These are phyloP conservation scores for Aculops lycopersici DNA, from an alignment of 1,140 invertebrate species.

Conservation along the genomic window DNA sequence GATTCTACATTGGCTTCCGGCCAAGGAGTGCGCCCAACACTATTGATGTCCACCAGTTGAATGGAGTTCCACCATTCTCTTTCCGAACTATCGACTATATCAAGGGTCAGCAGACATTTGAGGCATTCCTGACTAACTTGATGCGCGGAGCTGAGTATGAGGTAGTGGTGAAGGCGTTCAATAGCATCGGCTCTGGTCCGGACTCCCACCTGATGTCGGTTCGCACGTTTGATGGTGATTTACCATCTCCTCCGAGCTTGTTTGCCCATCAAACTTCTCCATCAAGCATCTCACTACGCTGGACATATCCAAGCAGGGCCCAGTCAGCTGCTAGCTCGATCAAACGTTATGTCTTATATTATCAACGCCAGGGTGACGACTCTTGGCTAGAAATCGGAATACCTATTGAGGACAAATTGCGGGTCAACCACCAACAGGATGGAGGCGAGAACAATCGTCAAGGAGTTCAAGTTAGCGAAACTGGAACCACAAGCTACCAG, in stretches of 20 bases:
- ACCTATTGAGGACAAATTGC: neutral
- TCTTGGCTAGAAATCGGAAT: conserved; percentile 5
- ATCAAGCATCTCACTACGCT: conserved; percentile 10
- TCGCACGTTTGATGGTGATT: conserved; percentile 11
- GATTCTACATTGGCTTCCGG: conserved; percentile 22
- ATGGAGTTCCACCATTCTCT: conserved; percentile 1
- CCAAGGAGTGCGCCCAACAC: conserved; percentile 5
- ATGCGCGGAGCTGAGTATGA: conserved; percentile 12
- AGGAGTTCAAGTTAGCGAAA: neutral
- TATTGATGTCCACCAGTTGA: conserved; percentile 9
- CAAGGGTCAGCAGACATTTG: conserved; percentile 5
- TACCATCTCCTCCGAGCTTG: conserved; percentile 9
- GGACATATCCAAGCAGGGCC: conserved; percentile 3
- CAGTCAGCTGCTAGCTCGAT: conserved; percentile 2
- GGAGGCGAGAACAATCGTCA: neutral
- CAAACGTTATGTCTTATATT: conserved; percentile 2
- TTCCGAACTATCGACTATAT: neutral
- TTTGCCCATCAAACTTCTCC: conserved; percentile 7
- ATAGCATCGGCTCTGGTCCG: conserved; percentile 11
- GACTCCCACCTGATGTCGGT: conserved; percentile 10
- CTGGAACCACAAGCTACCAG: neutral
- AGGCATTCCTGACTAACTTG: conserved; percentile 11
- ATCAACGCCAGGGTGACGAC: conserved; percentile 2
- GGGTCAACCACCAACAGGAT: neutral
- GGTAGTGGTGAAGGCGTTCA: conserved; percentile 12